A percentile compares a stretch with the other conserved stretches of the same genome.
Conservation (phyloP, 2,888 invertebrate genomes). For the Campopleginae sp. region DNA sequence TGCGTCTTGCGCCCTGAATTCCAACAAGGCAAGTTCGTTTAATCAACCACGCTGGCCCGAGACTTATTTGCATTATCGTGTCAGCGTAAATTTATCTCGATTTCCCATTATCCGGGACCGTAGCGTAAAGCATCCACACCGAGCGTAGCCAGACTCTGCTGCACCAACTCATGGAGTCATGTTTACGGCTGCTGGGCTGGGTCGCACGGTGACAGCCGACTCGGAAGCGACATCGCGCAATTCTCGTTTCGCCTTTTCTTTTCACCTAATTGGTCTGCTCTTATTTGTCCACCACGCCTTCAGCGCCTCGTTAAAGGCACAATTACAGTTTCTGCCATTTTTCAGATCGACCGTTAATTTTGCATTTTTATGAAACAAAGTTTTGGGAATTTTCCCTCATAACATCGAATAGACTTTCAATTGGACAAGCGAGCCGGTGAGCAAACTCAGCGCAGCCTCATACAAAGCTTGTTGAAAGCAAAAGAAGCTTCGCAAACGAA, state of each 20-base stretch:
- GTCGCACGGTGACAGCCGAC: slow-evolving; percentile 20
- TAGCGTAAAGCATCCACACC: slow-evolving; percentile 20
- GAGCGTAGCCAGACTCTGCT: slow-evolving; percentile 15
- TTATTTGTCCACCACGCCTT: background rate
- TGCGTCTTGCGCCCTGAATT: background rate
- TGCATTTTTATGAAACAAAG: background rate
- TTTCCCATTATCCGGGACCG: background rate
- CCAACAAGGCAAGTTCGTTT: background rate
- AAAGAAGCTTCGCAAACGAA: no score
- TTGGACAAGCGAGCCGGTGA: background rate
- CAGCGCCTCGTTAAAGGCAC: background rate
- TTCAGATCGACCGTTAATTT: background rate
- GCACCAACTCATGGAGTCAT: slow-evolving; percentile 1
- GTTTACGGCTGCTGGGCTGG: background rate
- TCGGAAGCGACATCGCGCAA: slow-evolving; percentile 29
- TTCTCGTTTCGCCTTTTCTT: background rate
- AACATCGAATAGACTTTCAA: background rate
- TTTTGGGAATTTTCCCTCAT: background rate
- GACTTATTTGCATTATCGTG: slow-evolving; percentile 43
- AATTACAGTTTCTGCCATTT: slow-evolving; percentile 4
- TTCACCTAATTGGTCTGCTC: slow-evolving; percentile 4
- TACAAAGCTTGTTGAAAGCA: slow-evolving; percentile 39
- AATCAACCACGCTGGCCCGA: slow-evolving; percentile 7
- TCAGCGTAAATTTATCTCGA: slow-evolving; percentile 33
- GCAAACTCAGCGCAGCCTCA: background rate